phyloP scores from a whole-genome alignment of 2,888 invertebrate genomes.

The Bombyx huttoni region DNA sequence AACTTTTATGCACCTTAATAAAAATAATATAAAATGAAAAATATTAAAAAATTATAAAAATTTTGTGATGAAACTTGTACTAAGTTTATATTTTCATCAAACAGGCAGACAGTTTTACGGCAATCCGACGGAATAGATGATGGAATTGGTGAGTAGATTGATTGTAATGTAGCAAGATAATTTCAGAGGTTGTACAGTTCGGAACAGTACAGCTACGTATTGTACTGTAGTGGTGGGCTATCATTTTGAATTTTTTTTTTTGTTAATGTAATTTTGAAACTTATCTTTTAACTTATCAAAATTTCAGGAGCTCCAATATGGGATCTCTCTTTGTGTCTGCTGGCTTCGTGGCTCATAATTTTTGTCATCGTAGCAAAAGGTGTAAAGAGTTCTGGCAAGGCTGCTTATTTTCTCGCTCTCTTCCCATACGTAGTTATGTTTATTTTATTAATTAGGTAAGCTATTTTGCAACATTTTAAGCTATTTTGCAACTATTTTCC shows the following conservation, averaged over 20 bases:
- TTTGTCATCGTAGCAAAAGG: constrained; percentile 80
- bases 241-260: no score
- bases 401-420: constrained; percentile 88
- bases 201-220: no score
- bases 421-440: constrained; percentile 87
- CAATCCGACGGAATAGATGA: constrained; percentile 34
- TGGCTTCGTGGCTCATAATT: constrained; percentile 79
- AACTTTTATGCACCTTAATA: background rate
- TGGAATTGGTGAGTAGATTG: constrained; percentile 31
- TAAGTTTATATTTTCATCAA: constrained; percentile 6
- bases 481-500: no score
- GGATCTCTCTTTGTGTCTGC: constrained; percentile 77
- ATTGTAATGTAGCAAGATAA: no score
- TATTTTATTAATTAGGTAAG: constrained; percentile 76
- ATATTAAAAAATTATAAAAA: no score
- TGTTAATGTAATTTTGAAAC: background rate
- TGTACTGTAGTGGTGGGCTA: no score
- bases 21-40: no score
- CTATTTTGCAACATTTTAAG: no score
- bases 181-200: no score
- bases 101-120: constrained; percentile 30
- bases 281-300: background rate
- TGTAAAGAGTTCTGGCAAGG: constrained; percentile 85
- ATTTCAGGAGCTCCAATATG: constrained; percentile 73
- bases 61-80: background rate